These are phyloP conservation scores for Carlito syrichta DNA, from an alignment of 2,113 vertebrate genomes.

Conservation along the genomic window DNA sequence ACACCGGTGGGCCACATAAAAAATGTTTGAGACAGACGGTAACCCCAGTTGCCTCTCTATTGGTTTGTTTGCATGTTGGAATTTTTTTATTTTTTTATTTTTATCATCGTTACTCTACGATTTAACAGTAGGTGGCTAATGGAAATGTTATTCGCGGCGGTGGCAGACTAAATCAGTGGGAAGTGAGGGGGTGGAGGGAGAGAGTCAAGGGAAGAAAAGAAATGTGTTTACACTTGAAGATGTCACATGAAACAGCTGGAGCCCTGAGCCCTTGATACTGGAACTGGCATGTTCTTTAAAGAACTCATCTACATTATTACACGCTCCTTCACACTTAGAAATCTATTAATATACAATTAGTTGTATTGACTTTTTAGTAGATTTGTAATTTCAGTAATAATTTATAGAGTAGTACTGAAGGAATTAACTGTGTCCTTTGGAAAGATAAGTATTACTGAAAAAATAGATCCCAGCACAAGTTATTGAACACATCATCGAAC, in stretches of 20 bases:
- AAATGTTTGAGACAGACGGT: constrained; percentile 77
- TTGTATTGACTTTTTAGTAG: constrained; percentile 83
- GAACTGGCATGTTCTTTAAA: constrained; percentile 73
- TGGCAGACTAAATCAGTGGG: constrained; percentile 80
- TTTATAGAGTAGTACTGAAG: constrained; percentile 75
- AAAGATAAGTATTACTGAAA: constrained; percentile 79
- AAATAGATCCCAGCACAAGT: constrained; percentile 68
- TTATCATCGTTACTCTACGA: constrained; percentile 82
- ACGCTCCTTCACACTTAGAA: constrained; percentile 78
- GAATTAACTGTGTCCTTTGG: constrained; percentile 78
- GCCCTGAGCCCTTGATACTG: constrained; percentile 71
- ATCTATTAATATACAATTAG: constrained; percentile 86
- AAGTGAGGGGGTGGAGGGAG: constrained; percentile 42
- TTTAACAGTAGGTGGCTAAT: constrained; percentile 88
- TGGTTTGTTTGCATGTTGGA: constrained; percentile 81
- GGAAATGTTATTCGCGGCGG: constrained; percentile 81
- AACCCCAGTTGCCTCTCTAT: constrained; percentile 77
- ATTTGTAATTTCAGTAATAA: constrained; percentile 80
- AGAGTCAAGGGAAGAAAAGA: constrained; percentile 75
- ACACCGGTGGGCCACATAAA: constrained; percentile 55
- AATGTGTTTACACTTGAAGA: constrained; percentile 88
- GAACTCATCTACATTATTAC: constrained; percentile 79
- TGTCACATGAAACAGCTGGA: constrained; percentile 85
- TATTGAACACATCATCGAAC: constrained; percentile 80
- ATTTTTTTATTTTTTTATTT: no score